Conservation (phyloP, 2,888 invertebrate genomes). For the Cactoblastis cactorum region DNA sequence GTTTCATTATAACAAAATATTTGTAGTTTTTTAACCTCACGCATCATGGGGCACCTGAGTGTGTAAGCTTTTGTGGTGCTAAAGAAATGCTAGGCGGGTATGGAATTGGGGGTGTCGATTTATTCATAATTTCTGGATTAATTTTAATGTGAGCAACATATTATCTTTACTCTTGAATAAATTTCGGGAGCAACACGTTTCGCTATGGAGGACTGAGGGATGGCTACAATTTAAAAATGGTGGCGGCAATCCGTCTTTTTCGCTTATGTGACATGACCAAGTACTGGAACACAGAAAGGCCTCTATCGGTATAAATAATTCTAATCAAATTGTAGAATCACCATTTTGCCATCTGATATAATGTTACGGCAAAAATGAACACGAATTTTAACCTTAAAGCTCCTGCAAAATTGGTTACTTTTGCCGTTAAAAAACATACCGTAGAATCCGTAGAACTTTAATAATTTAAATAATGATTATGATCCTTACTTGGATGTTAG, state of each 20-base stretch:
- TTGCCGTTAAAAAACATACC: slow-evolving; percentile 2
- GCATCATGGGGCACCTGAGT: background rate
- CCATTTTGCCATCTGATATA: background rate
- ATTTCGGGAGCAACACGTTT: slow-evolving; percentile 42
- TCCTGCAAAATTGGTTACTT: background rate
- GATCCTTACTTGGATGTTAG: slow-evolving; percentile 45
- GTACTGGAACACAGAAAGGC: too few relatives aligned
- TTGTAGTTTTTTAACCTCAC: background rate
- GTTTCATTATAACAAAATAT: background rate
- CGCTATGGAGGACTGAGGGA: slow-evolving; percentile 53
- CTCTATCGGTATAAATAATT: too few relatives aligned
- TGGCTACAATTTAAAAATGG: slow-evolving; percentile 26
- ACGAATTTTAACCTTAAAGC: background rate
- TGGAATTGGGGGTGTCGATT: slow-evolving; percentile 2
- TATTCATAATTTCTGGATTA: background rate
- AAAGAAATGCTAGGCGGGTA: slow-evolving; percentile 36
- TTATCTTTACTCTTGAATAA: too few relatives aligned
- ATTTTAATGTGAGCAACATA: slow-evolving; percentile 1
- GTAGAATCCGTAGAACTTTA: slow-evolving; percentile 35
- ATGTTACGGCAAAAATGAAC: slow-evolving; percentile 4
- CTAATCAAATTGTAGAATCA: too few relatives aligned
- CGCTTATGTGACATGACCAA: background rate
- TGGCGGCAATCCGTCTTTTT: background rate
- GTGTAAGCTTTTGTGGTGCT: slow-evolving; percentile 57
- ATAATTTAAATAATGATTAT: slow-evolving; percentile 69